Conservation (phyloP, 2,888 invertebrate genomes). For the Chloroclysta siterata region DNA sequence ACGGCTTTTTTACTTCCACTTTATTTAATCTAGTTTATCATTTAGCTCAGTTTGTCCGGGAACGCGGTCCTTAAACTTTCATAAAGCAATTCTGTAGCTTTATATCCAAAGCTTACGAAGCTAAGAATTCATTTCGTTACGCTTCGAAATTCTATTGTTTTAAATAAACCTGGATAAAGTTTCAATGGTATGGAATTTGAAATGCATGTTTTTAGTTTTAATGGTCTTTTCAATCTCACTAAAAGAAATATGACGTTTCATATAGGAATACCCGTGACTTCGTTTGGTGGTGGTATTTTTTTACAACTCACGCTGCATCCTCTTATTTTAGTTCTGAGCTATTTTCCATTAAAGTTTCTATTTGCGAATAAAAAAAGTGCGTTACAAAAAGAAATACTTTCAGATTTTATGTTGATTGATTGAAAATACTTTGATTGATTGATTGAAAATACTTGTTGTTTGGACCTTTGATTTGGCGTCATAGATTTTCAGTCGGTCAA, state of each 20-base stretch:
- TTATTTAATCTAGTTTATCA: constrained; percentile 34
- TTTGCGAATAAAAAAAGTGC: too few species aligned
- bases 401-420: too few species aligned
- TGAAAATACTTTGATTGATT: too few species aligned
- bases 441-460: too few species aligned
- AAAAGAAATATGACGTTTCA: background rate
- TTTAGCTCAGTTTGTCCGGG: constrained; percentile 28
- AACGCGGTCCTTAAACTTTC: constrained; percentile 29
- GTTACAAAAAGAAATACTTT: too few species aligned
- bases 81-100: constrained; percentile 33
- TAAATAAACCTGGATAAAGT: constrained; percentile 30
- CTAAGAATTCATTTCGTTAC: constrained; percentile 33
- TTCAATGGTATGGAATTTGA: constrained; percentile 24
- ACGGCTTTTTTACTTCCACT: constrained; percentile 28
- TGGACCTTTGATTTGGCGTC: too few species aligned
- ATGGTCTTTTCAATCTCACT: background rate
- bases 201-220: constrained; percentile 17
- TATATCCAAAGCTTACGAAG: constrained; percentile 27
- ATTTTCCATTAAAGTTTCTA: too few species aligned
- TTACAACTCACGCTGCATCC: background rate
- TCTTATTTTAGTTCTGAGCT: too few species aligned
- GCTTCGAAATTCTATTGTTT: constrained; percentile 34
- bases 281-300: background rate
- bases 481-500: too few species aligned
- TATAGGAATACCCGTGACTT: background rate